Evolutionary conservation across 2,797 vertebrate genomes (phyloP).

Genomic region (Chaetophractus vellerosus): DNA sequence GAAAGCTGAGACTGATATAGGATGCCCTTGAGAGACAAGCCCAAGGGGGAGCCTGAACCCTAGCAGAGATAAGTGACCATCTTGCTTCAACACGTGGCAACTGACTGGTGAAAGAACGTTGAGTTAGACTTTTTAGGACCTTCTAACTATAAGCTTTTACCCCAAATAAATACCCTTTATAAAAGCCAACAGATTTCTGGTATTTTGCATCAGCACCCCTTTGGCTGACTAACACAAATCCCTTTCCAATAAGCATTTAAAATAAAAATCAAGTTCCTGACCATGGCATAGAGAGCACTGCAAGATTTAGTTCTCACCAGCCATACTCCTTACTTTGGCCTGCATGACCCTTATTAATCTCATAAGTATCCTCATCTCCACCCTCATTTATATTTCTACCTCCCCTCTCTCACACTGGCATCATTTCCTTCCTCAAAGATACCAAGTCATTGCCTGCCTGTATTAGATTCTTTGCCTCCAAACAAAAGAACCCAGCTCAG

Average conservation of each 20-base stretch:
- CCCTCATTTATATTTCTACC: neutral
- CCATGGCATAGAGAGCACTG: neutral
- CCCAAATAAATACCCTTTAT: no score
- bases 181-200: no score
- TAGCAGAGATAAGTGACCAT: no score
- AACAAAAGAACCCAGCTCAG: constrained; percentile 26
- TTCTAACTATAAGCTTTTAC: no score
- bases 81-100: no score
- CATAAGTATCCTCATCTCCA: neutral
- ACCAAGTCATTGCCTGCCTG: neutral
- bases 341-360: neutral
- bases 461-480: neutral
- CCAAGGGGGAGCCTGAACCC: no score
- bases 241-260: neutral
- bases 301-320: constrained; percentile 27
- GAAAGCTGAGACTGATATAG: no score
- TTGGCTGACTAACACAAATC: neutral
- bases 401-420: neutral
- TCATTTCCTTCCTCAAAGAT: neutral
- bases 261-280: constrained; percentile 38
- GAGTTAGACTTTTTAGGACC: no score
- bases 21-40: no score
- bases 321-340: neutral
- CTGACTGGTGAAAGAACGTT: no score
- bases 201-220: no score